Evolutionary conservation across 2,113 vertebrate species (phyloP).

Genomic region (Saimiri boliviensis): DNA sequence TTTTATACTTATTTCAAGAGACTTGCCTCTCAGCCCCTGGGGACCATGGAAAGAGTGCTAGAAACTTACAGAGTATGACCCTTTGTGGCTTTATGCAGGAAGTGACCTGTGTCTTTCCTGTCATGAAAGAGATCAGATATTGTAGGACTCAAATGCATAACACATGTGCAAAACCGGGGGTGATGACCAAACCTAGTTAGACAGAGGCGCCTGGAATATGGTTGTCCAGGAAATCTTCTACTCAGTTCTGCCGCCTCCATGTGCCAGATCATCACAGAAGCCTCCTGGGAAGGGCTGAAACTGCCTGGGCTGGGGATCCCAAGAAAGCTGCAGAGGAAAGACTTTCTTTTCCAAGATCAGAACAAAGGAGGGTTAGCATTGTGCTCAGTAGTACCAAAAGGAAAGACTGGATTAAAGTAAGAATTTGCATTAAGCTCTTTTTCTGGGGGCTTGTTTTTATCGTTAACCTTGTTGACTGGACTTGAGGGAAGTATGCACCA

Average conservation of each 20-base stretch:
- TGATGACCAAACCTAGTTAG: not conserved
- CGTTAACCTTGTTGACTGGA: not conserved
- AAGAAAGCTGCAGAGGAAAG: not conserved
- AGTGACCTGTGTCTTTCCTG: not conserved
- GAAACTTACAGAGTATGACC: not conserved
- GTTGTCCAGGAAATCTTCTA: not conserved
- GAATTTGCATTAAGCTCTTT: not conserved
- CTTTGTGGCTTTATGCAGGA: not conserved
- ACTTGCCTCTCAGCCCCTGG: not conserved
- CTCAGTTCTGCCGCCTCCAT: not conserved
- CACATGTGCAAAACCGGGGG: not conserved
- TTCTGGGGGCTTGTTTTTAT: not conserved
- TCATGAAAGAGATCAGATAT: not conserved
- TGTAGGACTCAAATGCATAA: not conserved
- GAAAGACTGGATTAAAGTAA: not conserved
- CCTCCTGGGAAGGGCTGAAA: not conserved
- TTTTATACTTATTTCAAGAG: not conserved
- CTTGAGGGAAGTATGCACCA: not conserved
- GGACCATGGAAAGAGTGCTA: not conserved
- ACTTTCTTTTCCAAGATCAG: not conserved
- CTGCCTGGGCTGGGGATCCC: not conserved
- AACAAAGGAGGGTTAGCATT: not conserved
- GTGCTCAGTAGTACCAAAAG: not conserved
- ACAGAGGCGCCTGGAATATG: rapidly evolving
- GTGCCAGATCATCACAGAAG: not conserved